phyloP scores from a whole-genome alignment of 2,888 invertebrate species.

The Polydrusus cervinus region DNA sequence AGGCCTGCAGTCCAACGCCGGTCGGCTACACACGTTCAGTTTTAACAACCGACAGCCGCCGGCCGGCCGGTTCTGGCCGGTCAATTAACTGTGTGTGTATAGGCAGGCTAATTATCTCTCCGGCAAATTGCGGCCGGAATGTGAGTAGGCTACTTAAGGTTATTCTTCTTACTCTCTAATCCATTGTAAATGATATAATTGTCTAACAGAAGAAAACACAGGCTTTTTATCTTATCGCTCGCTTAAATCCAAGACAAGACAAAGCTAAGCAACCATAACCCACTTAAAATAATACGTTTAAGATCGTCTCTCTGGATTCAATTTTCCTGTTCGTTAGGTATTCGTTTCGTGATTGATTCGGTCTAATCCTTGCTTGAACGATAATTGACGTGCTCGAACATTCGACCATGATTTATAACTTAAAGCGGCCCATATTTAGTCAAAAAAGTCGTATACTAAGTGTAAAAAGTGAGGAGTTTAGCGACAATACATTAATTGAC shows the following conservation, averaged over 20 bases:
- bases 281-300: constrained; percentile 34
- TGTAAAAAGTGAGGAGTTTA: background rate
- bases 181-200: too few relatives aligned
- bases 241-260: background rate
- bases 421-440: constrained; percentile 40
- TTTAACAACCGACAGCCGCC: too few relatives aligned
- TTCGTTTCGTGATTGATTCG: constrained; percentile 46
- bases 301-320: constrained; percentile 42
- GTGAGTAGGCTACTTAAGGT: too few relatives aligned
- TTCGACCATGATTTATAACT: constrained; percentile 46
- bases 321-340: constrained; percentile 48
- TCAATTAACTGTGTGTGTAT: too few relatives aligned
- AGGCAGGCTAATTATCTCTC: too few relatives aligned
- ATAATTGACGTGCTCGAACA: constrained; percentile 41
- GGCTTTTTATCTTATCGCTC: background rate
- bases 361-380: constrained; percentile 40
- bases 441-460: constrained; percentile 10
- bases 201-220: background rate
- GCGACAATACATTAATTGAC: constrained; percentile 9
- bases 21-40: too few relatives aligned
- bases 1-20: too few relatives aligned
- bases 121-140: too few relatives aligned
- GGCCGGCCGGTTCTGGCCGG: too few relatives aligned
- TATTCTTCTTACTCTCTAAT: too few relatives aligned
- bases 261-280: background rate